Evolutionary conservation across 2,888 invertebrate species (phyloP), one percentile per base, ranked within the genome.

Genomic region (Amphimallon solstitiale): DNA sequence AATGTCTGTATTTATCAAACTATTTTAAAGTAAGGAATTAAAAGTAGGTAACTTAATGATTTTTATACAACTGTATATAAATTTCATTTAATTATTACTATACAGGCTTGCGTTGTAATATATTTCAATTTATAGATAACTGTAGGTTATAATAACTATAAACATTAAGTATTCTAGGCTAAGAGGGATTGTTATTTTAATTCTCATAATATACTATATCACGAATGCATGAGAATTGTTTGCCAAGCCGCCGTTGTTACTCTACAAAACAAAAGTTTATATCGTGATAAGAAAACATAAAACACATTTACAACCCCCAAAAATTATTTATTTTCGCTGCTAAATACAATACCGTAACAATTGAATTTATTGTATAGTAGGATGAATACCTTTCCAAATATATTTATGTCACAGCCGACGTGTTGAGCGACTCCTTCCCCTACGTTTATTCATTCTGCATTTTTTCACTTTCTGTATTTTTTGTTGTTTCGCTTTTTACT

Each of bases 301-400:
- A 54, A 38, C 54, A 40, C 54, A 15, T 54, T 54, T 54, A 54
- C 35, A 54, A 54, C 10, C 54, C 34, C 54, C 54, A 19, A 54
- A 54, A 54, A 54, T 54, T 54, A 54, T 54, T 54, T 54, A 40
- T 54, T 7, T 40, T 12, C 10, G 12, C 21, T 21, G 23, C 40
- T 21, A 54, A 29, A 17, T 54, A 38, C 40, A 48, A 54, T 63
- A 45, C 63, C 23, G 23, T 45, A 45, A 52, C 34, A 63, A 63
- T 63, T 63, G 63, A 63, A 63, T 63, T 63, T 63, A 63, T 63
- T 63, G 52, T 45, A 54, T 38, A 19, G 14, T 52, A 52, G 9
- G 35, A 37, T 63, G 63, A 63, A 63, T 63, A 54, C 63, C 45
- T 54, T 63, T 17, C 40, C 38, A 54, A 63, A 54, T 52, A 62